Evolutionary conservation across 2,888 invertebrate species (phyloP).

Genomic region (Monoplex corrugatus): DNA sequence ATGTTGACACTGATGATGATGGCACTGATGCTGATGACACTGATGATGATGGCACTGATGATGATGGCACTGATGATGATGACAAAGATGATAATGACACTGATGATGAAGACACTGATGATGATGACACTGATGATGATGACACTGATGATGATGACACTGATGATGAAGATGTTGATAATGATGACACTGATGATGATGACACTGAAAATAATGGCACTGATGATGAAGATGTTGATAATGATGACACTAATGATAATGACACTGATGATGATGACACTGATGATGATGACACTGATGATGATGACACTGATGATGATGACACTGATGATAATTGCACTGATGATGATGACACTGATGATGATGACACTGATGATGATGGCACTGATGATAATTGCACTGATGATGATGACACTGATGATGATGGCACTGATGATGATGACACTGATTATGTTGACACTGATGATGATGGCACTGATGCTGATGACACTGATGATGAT

Average conservation of each 20-base stretch:
- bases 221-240: not conserved
- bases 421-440: not conserved
- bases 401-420: not conserved
- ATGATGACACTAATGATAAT: not conserved
- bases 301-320: not conserved
- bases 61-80: not conserved
- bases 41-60: not conserved
- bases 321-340: not conserved
- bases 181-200: constrained; percentile 24
- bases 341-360: too few species aligned
- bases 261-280: not conserved
- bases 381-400: not conserved
- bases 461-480: not conserved
- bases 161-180: constrained; percentile 16
- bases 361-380: not conserved
- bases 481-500: not conserved
- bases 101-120: not conserved
- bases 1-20: not conserved
- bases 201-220: not conserved
- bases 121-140: not conserved
- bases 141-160: not conserved
- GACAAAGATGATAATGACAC: constrained; percentile 27
- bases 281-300: not conserved
- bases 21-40: not conserved
- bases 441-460: not conserved